Conservation (phyloP, 2,113 vertebrate species). For the Oreochromis tanganicae region DNA sequence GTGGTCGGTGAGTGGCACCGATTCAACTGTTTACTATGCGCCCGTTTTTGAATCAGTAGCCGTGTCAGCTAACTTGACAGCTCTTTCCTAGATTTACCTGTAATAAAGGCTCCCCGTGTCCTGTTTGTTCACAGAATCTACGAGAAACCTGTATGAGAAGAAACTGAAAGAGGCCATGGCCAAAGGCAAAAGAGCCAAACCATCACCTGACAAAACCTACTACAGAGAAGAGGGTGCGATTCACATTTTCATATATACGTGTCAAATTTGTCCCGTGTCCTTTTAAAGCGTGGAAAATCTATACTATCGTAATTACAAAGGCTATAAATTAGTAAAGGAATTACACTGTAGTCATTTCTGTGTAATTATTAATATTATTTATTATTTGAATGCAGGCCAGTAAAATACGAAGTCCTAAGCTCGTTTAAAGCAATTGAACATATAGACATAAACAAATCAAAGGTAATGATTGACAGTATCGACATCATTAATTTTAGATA, state of each 20-base stretch:
- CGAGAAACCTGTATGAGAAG: constrained; percentile 70
- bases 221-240: constrained; percentile 67
- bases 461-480: neutral
- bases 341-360: neutral
- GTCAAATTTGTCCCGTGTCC: neutral
- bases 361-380: neutral
- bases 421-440: neutral
- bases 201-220: constrained; percentile 49
- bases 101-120: rapidly evolving
- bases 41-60: neutral
- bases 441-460: neutral
- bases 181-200: constrained; percentile 19
- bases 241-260: neutral
- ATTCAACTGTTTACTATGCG: neutral
- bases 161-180: constrained; percentile 69
- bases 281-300: neutral
- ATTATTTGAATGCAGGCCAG: neutral
- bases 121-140: constrained; percentile 35
- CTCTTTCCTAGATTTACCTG: neutral
- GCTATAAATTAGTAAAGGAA: neutral
- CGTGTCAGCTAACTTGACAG: neutral
- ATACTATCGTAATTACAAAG: neutral
- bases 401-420: neutral
- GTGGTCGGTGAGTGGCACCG: constrained; percentile 64
- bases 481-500: neutral